Evolutionary conservation across 2,888 invertebrate species (phyloP).

Genomic region (Pterostichus madidus): DNA sequence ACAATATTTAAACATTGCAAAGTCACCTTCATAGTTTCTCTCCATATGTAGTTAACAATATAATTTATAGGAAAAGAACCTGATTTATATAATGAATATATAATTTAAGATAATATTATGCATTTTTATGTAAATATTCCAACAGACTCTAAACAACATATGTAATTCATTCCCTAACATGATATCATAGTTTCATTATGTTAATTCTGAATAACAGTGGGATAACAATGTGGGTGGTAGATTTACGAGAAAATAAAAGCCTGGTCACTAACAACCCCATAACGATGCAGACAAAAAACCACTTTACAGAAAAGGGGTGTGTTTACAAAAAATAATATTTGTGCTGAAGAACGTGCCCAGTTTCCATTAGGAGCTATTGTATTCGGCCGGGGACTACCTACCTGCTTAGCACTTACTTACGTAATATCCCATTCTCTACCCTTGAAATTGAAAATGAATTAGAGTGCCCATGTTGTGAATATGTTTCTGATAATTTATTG

Average conservation of each 20-base stretch:
- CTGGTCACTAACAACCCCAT: constrained; percentile 45
- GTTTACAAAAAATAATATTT: constrained; percentile 60
- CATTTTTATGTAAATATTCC: constrained; percentile 25
- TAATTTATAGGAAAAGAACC: too few relatives aligned
- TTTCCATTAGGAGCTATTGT: constrained; percentile 57
- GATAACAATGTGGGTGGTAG: constrained; percentile 35
- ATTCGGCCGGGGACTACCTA: not conserved
- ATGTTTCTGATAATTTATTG: constrained; percentile 23
- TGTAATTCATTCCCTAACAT: not conserved
- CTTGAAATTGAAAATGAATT: constrained; percentile 51
- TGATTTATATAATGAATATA: too few relatives aligned
- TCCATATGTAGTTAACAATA: too few relatives aligned
- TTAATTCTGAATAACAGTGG: constrained; percentile 19
- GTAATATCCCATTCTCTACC: constrained; percentile 9
- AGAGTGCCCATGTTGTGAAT: constrained; percentile 35
- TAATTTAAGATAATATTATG: constrained; percentile 10
- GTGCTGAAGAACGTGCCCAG: constrained; percentile 40
- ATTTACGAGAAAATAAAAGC: constrained; percentile 32
- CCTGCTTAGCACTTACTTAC: constrained; percentile 34
- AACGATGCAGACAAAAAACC: constrained; percentile 56
- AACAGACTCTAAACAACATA: not conserved
- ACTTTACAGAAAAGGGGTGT: constrained; percentile 60
- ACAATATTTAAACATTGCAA: too few relatives aligned
- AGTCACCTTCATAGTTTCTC: too few relatives aligned
- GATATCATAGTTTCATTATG: constrained; percentile 46